Conservation (phyloP, 1,140 invertebrate species). For the Pogonus chalceus region DNA sequence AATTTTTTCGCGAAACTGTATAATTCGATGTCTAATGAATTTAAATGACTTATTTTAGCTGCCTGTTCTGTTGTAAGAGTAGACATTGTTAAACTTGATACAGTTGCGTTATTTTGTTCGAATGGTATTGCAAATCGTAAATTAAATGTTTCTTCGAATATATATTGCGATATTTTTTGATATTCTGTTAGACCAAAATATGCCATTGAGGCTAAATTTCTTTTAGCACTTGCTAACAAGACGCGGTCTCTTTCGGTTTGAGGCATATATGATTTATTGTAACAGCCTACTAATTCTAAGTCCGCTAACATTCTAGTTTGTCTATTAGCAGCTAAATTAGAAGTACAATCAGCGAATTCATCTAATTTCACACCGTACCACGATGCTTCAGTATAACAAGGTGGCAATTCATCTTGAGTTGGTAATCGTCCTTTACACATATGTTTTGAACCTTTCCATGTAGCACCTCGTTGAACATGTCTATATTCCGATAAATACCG, state of each 20-base stretch:
- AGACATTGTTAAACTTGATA: constrained; percentile 65
- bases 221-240: constrained; percentile 88
- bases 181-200: constrained; percentile 96
- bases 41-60: constrained; percentile 66
- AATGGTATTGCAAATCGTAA: constrained; percentile 81
- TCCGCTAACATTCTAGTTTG: constrained; percentile 97
- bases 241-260: constrained; percentile 60
- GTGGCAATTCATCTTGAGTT: constrained; percentile 61
- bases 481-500: constrained; percentile 37
- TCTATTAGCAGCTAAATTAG: constrained; percentile 90
- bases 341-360: constrained; percentile 80
- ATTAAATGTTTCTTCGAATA: constrained; percentile 97
- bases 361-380: constrained; percentile 59
- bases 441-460: constrained; percentile 87
- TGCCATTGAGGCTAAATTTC: constrained; percentile 87
- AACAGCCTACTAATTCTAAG: constrained; percentile 88
- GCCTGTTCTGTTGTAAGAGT: constrained; percentile 62
- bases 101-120: constrained; percentile 81
- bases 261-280: constrained; percentile 72
- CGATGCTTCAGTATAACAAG: constrained; percentile 59
- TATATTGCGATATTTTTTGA: constrained; percentile 81
- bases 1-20: constrained; percentile 89
- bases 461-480: constrained; percentile 93
- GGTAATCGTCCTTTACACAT: constrained; percentile 78
- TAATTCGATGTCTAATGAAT: constrained; percentile 84